phyloP scores from a whole-genome alignment of 2,797 vertebrate species.

The Enteromius fasciolatus region DNA sequence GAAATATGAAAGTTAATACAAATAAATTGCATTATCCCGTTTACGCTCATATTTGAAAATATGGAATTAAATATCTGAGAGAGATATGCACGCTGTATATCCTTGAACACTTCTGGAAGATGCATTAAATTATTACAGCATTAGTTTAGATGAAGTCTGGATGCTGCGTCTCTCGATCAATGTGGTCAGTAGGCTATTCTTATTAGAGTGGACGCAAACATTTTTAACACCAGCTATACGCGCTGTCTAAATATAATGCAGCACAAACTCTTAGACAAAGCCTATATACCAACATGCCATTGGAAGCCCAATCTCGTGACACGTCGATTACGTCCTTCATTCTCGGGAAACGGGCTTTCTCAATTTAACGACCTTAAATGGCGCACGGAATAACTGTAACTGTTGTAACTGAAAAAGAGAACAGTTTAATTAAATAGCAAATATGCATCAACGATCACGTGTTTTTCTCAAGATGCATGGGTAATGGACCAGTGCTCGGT shows the following conservation, averaged over 20 bases:
- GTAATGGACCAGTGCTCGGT: conserved; percentile 64
- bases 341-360: not conserved
- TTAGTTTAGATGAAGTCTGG: conserved; percentile 94
- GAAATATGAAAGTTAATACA: not conserved
- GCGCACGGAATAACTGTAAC: not conserved
- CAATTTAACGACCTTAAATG: not conserved
- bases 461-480: conserved; percentile 56
- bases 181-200: conserved; percentile 86
- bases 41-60: not conserved
- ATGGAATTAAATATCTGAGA: conserved; percentile 73
- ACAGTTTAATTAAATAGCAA: not conserved
- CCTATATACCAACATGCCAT: conserved; percentile 87
- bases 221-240: conserved; percentile 92
- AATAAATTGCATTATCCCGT: not conserved
- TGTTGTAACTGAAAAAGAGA: not conserved
- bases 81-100: conserved; percentile 88
- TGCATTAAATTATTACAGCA: conserved; percentile 97
- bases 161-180: conserved; percentile 88
- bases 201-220: conserved; percentile 87
- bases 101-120: conserved; percentile 96
- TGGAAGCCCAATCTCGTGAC: conserved; percentile 83
- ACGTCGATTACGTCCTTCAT: conserved; percentile 66
- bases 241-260: conserved; percentile 91
- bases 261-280: conserved; percentile 86
- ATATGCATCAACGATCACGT: conserved; percentile 39